Percentiles rank a stretch among this genome's conserved stretches.
Conservation (phyloP, 2,113 vertebrate species). For the Egretta garzetta region DNA sequence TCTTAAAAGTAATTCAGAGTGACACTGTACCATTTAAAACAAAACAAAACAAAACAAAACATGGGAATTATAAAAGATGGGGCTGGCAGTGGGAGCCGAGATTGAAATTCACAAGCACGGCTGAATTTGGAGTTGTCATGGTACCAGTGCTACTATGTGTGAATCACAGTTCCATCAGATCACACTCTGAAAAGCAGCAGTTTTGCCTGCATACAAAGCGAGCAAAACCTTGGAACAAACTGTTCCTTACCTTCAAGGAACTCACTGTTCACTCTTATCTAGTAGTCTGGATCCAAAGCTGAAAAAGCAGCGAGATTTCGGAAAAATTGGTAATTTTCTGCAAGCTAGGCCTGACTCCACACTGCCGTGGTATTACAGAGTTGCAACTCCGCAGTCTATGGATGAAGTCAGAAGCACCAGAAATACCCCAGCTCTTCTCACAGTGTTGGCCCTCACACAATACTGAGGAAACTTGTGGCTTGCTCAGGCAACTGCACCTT, state of each 20-base stretch:
- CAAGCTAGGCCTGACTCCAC: background rate
- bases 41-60: background rate
- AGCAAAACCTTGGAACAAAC: conserved; percentile 3
- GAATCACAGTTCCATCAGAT: conserved; percentile 21
- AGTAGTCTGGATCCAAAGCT: background rate
- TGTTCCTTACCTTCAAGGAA: background rate
- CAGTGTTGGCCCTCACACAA: background rate
- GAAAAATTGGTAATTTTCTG: background rate
- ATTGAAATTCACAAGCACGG: background rate
- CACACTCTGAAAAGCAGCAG: background rate
- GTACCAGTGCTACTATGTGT: background rate
- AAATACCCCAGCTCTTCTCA: background rate
- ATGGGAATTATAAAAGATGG: background rate
- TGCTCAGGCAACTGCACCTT: background rate
- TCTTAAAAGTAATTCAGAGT: background rate
- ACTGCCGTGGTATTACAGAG: background rate
- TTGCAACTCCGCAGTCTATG: background rate
- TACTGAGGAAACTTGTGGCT: background rate
- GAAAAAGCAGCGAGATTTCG: background rate
- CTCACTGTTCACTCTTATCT: background rate
- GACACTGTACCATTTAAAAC: background rate
- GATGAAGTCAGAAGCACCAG: background rate
- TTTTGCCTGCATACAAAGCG: background rate
- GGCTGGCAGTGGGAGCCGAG: background rate
- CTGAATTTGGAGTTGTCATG: conserved; percentile 49